Conservation (phyloP, 2,113 vertebrate species). For the Cebus imitator region DNA sequence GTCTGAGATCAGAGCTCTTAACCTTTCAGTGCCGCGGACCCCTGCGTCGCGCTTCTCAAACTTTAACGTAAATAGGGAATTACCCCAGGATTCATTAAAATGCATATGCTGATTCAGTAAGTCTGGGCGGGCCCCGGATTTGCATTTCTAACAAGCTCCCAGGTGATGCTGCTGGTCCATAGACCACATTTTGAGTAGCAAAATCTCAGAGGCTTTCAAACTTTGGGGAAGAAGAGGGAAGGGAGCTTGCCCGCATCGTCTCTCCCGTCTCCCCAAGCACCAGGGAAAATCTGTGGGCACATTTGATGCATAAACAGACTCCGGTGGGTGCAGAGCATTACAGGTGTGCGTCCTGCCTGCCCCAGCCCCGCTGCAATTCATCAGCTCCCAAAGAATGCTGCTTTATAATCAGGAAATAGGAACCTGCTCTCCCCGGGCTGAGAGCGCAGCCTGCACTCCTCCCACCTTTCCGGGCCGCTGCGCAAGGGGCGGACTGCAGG, state of each 20-base stretch:
- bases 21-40: neutral
- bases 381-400: slow-evolving; percentile 59
- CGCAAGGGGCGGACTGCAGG: slow-evolving; percentile 69
- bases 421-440: slow-evolving; percentile 39
- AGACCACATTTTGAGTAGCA: neutral
- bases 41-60: neutral
- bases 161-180: neutral
- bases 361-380: slow-evolving; percentile 63
- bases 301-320: slow-evolving; percentile 49
- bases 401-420: slow-evolving; percentile 74
- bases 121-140: neutral
- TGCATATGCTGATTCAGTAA: neutral
- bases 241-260: neutral
- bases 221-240: no score
- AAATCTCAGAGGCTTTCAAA: neutral
- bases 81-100: slow-evolving; percentile 5
- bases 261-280: slow-evolving; percentile 47
- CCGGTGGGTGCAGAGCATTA: slow-evolving; percentile 48
- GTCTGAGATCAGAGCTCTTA: slow-evolving; percentile 11
- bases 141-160: slow-evolving; percentile 45
- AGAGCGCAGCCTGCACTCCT: neutral
- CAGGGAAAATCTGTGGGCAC: neutral
- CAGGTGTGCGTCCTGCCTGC: slow-evolving; percentile 73
- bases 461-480: slow-evolving; percentile 67
- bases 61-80: neutral